These are phyloP conservation scores for Lypha dubia DNA, from an alignment of 2,888 invertebrate species.

Conservation along the genomic window DNA sequence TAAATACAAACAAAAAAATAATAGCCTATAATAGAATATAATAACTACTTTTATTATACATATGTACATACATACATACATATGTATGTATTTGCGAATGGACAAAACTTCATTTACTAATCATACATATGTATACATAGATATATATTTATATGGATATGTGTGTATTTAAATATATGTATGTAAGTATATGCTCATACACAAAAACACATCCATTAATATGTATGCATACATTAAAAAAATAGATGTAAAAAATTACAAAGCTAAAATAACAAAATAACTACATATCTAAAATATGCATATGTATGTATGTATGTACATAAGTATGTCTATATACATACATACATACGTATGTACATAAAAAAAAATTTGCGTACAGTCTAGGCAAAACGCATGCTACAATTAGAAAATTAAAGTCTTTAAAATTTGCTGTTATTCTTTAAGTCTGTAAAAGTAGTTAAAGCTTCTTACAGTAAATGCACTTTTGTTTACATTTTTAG, in stretches of 20 bases:
- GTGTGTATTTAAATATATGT: neutral
- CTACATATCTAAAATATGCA: conserved; percentile 49
- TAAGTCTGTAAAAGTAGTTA: neutral
- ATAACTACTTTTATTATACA: conserved; percentile 50
- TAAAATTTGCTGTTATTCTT: conserved; percentile 3
- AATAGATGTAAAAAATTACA: conserved; percentile 34
- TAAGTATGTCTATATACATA: too few relatives aligned
- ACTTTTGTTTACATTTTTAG: too few relatives aligned
- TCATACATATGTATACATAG: neutral
- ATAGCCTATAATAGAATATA: conserved; percentile 37
- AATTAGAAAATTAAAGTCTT: conserved; percentile 41
- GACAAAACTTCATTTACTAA: too few relatives aligned
- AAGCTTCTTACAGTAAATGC: neutral
- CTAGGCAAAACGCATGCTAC: conserved; percentile 72
- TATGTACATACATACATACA: neutral
- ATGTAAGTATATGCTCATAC: neutral
- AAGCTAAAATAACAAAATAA: conserved; percentile 46
- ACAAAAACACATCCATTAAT: neutral
- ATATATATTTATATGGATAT: neutral
- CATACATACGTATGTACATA: conserved; percentile 34
- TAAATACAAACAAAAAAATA: conserved; percentile 52
- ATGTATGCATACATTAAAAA: too few relatives aligned
- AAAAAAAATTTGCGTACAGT: conserved; percentile 68
- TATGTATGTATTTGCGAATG: too few relatives aligned
- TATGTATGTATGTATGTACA: conserved; percentile 1